A percentile compares a stretch with the other conserved stretches of the same genome.
These are phyloP conservation scores for Lycopodina hypogea DNA, from an alignment of 37 sponge, comb jelly and placozoan species.

Conservation along the genomic window DNA sequence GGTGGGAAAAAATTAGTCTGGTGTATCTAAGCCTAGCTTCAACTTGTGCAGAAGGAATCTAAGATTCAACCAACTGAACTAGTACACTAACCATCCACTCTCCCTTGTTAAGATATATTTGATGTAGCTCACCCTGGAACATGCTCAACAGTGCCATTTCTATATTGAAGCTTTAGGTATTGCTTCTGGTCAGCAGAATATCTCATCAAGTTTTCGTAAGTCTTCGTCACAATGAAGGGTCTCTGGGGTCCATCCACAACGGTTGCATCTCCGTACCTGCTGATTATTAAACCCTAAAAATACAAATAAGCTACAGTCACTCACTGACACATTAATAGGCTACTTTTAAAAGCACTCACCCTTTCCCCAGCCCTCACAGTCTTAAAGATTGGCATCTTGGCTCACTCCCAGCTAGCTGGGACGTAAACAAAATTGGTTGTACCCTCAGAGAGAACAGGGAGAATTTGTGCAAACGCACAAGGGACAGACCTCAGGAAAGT, in stretches of 20 bases:
- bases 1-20: too few species aligned
- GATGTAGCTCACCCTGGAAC: conserved; percentile 67
- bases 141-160: conserved; percentile 60
- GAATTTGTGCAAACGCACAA: too few species aligned
- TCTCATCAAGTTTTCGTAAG: conserved; percentile 29
- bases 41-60: too few species aligned
- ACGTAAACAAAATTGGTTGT: too few species aligned
- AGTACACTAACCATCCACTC: too few species aligned
- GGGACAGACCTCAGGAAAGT: too few species aligned
- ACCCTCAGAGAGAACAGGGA: too few species aligned
- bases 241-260: conserved; percentile 64
- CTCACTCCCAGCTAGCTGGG: too few species aligned
- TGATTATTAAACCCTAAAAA: conserved; percentile 40
- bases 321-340: background rate
- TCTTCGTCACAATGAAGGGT: conserved; percentile 44
- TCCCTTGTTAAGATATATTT: too few species aligned
- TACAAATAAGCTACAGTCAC: background rate
- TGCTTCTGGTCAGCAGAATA: conserved; percentile 68
- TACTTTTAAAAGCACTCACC: conserved; percentile 22
- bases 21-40: too few species aligned
- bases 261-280: conserved; percentile 38
- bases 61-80: too few species aligned
- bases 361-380: conserved; percentile 47
- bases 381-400: conserved; percentile 68
- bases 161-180: conserved; percentile 47